Conservation (phyloP, 1,140 invertebrate species). For the Dolichoris vasculosae region DNA sequence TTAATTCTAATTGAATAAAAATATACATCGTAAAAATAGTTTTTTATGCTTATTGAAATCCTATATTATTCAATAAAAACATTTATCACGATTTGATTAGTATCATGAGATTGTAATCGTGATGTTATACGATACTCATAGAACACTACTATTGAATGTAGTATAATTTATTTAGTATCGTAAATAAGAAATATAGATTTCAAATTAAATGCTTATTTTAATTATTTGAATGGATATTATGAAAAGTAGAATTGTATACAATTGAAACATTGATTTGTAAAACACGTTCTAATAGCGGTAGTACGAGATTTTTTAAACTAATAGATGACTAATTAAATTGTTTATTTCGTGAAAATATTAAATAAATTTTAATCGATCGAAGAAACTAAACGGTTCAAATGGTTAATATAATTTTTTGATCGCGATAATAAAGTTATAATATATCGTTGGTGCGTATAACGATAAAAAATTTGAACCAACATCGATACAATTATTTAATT, state of each 20-base stretch:
- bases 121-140: background rate
- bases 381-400: too few species aligned
- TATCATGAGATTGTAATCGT: background rate
- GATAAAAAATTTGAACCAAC: too few species aligned
- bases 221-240: background rate
- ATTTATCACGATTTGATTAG: background rate
- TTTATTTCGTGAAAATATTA: too few species aligned
- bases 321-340: too few species aligned
- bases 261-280: background rate
- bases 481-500: too few species aligned
- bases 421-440: too few species aligned
- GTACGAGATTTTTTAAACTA: too few species aligned
- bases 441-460: too few species aligned
- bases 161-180: background rate
- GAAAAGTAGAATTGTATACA: background rate
- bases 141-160: background rate
- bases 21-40: background rate
- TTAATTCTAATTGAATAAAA: background rate
- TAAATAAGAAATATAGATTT: background rate
- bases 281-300: too few species aligned
- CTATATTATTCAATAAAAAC: background rate
- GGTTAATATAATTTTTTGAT: too few species aligned
- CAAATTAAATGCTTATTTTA: background rate
- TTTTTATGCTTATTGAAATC: background rate
- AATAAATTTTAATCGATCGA: too few species aligned